Evolutionary conservation across 2,113 vertebrate species (phyloP), one percentile per base, ranked within the genome.

Genomic region (Ictidomys tridecemlineatus): DNA sequence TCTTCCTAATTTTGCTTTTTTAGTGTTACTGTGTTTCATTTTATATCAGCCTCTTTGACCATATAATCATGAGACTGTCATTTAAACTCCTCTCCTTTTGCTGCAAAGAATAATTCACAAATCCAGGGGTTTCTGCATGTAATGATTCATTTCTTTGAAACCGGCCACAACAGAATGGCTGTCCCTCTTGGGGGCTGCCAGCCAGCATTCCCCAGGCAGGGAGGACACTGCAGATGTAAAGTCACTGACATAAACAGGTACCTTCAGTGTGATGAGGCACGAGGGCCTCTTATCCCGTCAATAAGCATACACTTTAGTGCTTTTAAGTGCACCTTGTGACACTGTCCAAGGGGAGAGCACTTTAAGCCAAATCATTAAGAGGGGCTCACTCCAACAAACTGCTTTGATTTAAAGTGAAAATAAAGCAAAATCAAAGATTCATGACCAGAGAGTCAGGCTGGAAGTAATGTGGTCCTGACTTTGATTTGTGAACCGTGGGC

Each of bases 341-440:
- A 72, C 8, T 56, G 39, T 87, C 20, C 4, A 18, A 91, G 20
- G 53, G 58, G 65, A 37, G 56, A 79, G 39, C 0, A 2, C 78
- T 78, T 37, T 53, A 51, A 51, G 70, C 65, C 82, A 70, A 84
- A 30, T 76, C 91, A 20, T 67, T 80, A 76, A 87, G 87, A 72
- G 76, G 51, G 76, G 51, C 45, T 83, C 11, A 53, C 63, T 32
- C 56, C 69, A 37, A 30, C 26, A 37, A 61, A 42, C 42, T 16
- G 48, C 85, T 95, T 94, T 85, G 58, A 74, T 89, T 80, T 84
- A 58, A 88, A 93, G 39, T 87, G 39, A 89, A 94, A 86, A 84
- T 42, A 80, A 82, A 80, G 45, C 73, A 80, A 92, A 51, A 65
- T 48, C 22, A 58, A 17, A 93, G 86, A 18, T 65, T 92, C 12